Evolutionary conservation across 2,797 vertebrate species (phyloP).

Genomic region (Sylvia borin): DNA sequence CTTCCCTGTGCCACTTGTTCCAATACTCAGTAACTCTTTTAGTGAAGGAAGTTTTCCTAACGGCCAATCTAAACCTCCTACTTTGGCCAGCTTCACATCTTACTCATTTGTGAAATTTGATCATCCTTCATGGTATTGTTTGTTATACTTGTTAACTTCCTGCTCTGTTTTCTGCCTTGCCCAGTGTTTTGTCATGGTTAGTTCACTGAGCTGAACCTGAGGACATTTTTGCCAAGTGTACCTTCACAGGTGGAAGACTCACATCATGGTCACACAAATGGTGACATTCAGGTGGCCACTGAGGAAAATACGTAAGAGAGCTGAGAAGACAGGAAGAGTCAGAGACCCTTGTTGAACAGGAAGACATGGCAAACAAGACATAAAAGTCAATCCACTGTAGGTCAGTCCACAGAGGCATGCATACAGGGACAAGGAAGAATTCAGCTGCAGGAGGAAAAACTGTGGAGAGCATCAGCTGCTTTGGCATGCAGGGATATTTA

Average conservation of each 20-base stretch:
- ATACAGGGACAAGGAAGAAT: neutral
- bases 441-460: neutral
- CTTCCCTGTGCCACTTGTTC: neutral
- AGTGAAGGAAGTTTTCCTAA: neutral
- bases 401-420: neutral
- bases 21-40: neutral
- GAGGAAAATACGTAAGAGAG: neutral
- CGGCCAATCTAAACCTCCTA: neutral
- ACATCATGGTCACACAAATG: neutral
- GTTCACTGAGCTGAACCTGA: neutral
- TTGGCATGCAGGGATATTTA: neutral
- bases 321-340: neutral
- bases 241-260: neutral
- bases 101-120: neutral
- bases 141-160: neutral
- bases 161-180: neutral
- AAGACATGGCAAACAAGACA: neutral
- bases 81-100: neutral
- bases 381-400: neutral
- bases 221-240: neutral
- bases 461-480: neutral
- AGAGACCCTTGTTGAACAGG: neutral
- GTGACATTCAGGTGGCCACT: neutral
- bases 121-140: neutral
- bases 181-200: neutral